Evolutionary conservation across 2,888 invertebrate genomes (phyloP), one percentile per base, ranked within the genome.

Genomic region (Meiosimyza decipiens): DNA sequence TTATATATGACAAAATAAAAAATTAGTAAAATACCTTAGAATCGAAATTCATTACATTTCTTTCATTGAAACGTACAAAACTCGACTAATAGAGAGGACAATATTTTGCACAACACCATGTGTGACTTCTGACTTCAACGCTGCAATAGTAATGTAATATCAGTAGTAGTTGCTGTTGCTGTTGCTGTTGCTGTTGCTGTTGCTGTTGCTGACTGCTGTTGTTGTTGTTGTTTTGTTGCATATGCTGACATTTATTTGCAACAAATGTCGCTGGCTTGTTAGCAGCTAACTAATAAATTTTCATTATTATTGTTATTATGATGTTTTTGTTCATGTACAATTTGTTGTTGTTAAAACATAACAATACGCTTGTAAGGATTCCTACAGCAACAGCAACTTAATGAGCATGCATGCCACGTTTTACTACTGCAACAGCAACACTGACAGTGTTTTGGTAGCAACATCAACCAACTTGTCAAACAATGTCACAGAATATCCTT

Each of bases 291-390:
- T 62, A 65, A 71, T 73, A 73, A 73, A 71, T 73, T 73, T 73
- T 65, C 73, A 65, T 66, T 71, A 73, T 73, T 71, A 73, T 73
- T 51, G 67, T 67, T 67, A 72, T 72, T 72, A 72, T 67, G 67
- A 71, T 66, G 51, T 71, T 66, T 33, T 51, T 62, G 67, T 67
- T 51, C 50, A 40, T 47, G 71, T 22, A 40, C 49, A 11, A 47
- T 6, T 71, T 64, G 63, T 40, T 71, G 28, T 54, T 59, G 71
- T 60, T 71, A 18, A 47, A 63, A 12, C 15, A 49, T 16, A 63
- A 63, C 47, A 49, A 64, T 50, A 60, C 40, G 40, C 40, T 40
- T 40, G 40, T 40, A 40, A 40, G 40, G 40, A 40, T 40, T 40
- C 40, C 0, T 40, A 60, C 60, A 60, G 22, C 28, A n/a, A 60